These are phyloP conservation scores for Crotophaga sulcirostris DNA, from an alignment of 2,113 vertebrate genomes.

Conservation along the genomic window DNA sequence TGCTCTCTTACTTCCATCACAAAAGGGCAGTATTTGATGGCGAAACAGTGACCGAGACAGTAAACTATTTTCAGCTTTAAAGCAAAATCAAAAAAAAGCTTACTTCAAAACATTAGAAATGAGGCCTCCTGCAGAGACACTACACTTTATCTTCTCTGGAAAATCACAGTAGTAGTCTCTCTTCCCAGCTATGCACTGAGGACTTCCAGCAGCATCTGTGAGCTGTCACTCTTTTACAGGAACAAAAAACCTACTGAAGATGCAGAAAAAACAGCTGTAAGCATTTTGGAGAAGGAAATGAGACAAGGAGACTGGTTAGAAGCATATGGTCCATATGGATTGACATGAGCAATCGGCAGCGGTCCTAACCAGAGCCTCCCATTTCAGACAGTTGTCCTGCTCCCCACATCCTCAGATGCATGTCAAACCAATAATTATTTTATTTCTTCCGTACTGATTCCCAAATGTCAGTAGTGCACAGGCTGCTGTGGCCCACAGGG, in stretches of 20 bases:
- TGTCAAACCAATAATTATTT: neutral
- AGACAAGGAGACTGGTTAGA: constrained; percentile 22
- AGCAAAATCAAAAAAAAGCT: neutral
- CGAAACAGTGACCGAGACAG: neutral
- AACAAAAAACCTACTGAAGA: constrained; percentile 53
- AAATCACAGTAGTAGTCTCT: neutral
- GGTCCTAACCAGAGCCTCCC: neutral
- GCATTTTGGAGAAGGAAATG: constrained; percentile 45
- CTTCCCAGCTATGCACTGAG: neutral
- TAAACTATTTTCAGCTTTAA: neutral
- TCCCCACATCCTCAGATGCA: neutral
- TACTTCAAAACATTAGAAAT: constrained; percentile 10
- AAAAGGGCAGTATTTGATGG: neutral
- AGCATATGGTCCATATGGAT: constrained; percentile 31
- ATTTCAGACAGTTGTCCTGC: neutral
- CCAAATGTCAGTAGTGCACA: neutral
- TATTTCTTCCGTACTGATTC: neutral
- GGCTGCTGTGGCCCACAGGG: fast-evolving
- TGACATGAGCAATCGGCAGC: neutral
- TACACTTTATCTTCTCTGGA: neutral
- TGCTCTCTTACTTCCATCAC: neutral
- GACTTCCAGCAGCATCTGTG: constrained; percentile 39
- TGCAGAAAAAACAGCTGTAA: constrained; percentile 47
- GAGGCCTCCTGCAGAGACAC: neutral
- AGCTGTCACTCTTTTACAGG: constrained; percentile 27